Evolutionary conservation across 2,888 invertebrate species (phyloP).

Genomic region (Dione juno): DNA sequence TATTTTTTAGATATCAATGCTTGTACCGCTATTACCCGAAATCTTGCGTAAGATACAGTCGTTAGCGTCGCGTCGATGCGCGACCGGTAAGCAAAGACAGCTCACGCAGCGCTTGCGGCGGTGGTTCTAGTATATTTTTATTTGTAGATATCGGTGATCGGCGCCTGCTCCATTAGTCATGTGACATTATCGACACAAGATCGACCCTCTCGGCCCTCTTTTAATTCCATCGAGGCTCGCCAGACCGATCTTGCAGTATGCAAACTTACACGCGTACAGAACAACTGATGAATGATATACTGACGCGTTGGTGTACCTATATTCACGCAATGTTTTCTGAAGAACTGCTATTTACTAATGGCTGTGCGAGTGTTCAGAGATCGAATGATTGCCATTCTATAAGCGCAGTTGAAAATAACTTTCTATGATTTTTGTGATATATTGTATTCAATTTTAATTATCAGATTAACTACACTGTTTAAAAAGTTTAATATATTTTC

Average conservation of each 20-base stretch:
- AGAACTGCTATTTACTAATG: conserved; percentile 40
- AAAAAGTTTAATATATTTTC: not conserved
- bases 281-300: conserved; percentile 76
- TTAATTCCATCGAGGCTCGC: conserved; percentile 74
- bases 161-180: conserved; percentile 83
- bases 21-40: not conserved
- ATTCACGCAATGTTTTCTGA: conserved; percentile 43
- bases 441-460: conserved; percentile 22
- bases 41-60: conserved; percentile 4
- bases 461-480: not conserved
- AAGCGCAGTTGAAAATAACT: conserved; percentile 23
- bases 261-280: conserved; percentile 69
- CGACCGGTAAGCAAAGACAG: conserved; percentile 42
- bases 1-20: not conserved
- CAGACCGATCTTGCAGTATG: conserved; percentile 67
- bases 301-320: conserved; percentile 52
- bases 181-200: conserved; percentile 81
- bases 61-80: conserved; percentile 7
- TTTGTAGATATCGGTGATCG: conserved; percentile 80
- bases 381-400: conserved; percentile 42
- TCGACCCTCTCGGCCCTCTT: conserved; percentile 71
- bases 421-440: conserved; percentile 17
- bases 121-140: conserved; percentile 72
- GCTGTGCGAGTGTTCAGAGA: conserved; percentile 47
- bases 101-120: conserved; percentile 53